phyloP scores from a whole-genome alignment of 2,888 invertebrate genomes.

The Sphaeridia pumilis region DNA sequence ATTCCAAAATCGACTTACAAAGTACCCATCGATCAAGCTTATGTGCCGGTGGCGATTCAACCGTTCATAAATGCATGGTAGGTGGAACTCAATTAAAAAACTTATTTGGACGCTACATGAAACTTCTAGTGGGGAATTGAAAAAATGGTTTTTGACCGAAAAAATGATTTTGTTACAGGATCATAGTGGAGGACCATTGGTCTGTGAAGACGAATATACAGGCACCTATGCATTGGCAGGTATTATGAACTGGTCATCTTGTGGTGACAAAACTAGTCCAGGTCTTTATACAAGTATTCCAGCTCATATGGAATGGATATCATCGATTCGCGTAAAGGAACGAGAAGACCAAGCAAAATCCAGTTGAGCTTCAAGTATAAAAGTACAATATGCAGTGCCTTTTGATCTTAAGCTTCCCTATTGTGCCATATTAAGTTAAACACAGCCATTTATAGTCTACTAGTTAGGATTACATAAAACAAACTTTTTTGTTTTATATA shows the following conservation, averaged over 20 bases:
- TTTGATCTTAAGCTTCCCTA: too few species aligned
- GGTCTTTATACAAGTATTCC: conserved; percentile 1
- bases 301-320: conserved; percentile 10
- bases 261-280: not conserved
- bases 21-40: conserved; percentile 1
- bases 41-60: conserved; percentile 8
- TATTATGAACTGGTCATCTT: conserved; percentile 3
- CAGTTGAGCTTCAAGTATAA: too few species aligned
- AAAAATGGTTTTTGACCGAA: not conserved
- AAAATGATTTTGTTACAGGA: conserved; percentile 3
- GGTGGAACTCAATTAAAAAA: too few species aligned
- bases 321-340: not conserved
- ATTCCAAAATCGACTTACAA: not conserved
- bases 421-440: too few species aligned
- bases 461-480: too few species aligned
- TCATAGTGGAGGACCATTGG: conserved; percentile 11
- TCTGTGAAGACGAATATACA: conserved; percentile 6
- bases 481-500: too few species aligned
- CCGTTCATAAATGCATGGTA: conserved; percentile 1
- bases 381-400: too few species aligned
- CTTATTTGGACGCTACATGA: too few species aligned
- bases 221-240: conserved; percentile 13
- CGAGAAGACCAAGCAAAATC: too few species aligned
- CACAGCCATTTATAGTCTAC: too few species aligned
- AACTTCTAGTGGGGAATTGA: too few species aligned